phyloP scores from a whole-genome alignment of 2,888 invertebrate genomes.

The Eurytoma adleriae region DNA sequence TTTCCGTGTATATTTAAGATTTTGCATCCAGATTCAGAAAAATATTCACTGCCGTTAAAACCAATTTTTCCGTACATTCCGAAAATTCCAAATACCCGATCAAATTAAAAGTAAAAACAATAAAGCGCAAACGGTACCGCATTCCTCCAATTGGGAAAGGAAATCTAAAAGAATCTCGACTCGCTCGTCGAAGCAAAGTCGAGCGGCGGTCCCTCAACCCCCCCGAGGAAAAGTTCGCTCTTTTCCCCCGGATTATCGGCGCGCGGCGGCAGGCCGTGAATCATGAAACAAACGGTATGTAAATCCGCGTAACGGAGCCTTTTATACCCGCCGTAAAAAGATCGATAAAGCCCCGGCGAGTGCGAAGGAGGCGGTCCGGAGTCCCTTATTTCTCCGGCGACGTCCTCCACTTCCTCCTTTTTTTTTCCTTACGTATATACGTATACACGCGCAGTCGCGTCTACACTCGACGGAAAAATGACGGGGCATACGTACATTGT shows the following conservation, averaged over 20 bases:
- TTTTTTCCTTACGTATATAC: no score
- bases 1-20: no score
- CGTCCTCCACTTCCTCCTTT: not conserved
- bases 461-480: constrained; percentile 67
- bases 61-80: no score
- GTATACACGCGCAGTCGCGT: not conserved
- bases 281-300: constrained; percentile 68
- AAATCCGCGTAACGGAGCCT: constrained; percentile 70
- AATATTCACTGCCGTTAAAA: no score
- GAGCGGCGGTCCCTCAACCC: not conserved
- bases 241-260: constrained; percentile 24
- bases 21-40: no score
- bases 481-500: constrained; percentile 66
- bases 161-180: not conserved
- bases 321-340: constrained; percentile 71
- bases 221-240: not conserved
- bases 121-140: not conserved
- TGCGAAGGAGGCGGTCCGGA: constrained; percentile 44
- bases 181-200: constrained; percentile 17
- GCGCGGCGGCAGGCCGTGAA: constrained; percentile 61
- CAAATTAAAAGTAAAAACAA: not conserved
- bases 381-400: constrained; percentile 15
- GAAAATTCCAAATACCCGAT: no score
- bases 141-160: not conserved
- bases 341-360: constrained; percentile 66